These are phyloP conservation scores for Tenthredo notha DNA, from an alignment of 2,888 invertebrate genomes.

Conservation along the genomic window DNA sequence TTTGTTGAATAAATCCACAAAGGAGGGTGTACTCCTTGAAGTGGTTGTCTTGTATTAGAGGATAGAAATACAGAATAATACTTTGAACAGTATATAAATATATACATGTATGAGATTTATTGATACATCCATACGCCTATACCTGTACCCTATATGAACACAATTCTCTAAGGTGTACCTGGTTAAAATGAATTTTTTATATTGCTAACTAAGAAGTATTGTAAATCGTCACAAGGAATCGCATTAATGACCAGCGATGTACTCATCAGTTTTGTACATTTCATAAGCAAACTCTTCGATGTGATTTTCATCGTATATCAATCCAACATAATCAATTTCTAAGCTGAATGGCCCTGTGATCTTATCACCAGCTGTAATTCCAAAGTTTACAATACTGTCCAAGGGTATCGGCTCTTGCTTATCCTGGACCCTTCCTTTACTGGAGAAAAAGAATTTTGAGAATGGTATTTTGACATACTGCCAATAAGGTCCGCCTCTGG, in stretches of 20 bases:
- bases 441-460: slow-evolving; percentile 92
- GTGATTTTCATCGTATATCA: slow-evolving; percentile 90
- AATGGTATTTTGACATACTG: slow-evolving; percentile 94
- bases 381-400: slow-evolving; percentile 85
- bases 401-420: slow-evolving; percentile 84
- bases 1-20: background rate
- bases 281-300: slow-evolving; percentile 96
- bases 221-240: background rate
- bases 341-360: slow-evolving; percentile 91
- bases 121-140: slow-evolving; percentile 14
- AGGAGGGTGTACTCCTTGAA: background rate
- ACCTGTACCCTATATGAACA: background rate
- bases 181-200: background rate
- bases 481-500: slow-evolving; percentile 99
- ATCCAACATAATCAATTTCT: slow-evolving; percentile 95
- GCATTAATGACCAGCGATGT: slow-evolving; percentile 80
- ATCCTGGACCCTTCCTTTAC: slow-evolving; percentile 93
- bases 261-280: slow-evolving; percentile 88
- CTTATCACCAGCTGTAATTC: slow-evolving; percentile 90
- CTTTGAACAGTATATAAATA: background rate
- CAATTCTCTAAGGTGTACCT: background rate
- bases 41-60: slow-evolving; percentile 4
- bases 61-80: background rate
- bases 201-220: background rate
- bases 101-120: slow-evolving; percentile 23